Base-by-base conservation (phyloP, 2,113 vertebrate genomes). In the Gorsachius goisagi region DNA sequence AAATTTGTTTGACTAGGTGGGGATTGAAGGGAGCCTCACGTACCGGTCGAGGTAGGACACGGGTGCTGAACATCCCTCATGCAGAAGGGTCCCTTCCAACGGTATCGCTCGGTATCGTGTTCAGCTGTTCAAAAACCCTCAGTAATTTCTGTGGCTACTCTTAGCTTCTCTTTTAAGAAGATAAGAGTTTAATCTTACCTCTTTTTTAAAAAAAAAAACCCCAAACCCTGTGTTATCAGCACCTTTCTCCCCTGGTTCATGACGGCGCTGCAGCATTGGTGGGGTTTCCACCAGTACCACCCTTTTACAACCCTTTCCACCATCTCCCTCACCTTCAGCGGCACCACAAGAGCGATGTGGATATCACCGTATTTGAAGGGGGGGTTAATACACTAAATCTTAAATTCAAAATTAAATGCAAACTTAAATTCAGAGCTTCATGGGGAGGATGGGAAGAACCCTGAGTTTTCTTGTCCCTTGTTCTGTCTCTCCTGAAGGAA, bases 61-160 rank as follows among this genome's bases (percentile, higher is more conserved):
- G 2, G 7, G 8, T 3, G 11, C 8, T 21, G 41, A 24, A 26
- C 16, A 24, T 44, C 10, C 32, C 19, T 37, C 6, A 2, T 6
- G 21, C 32, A 12, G n/a, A 56, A 56, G 41, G 35, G 19, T 28
- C 68, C 32, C 69, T 50, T 44, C 35, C 63, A 7, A 33, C 1
- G 30, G 30, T 23, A 15, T 6, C 4, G 14, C n/a, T 37, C 28
- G 35, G 9, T 9, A 5, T n/a, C 20, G 23, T 33, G 22, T 47
- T 49, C 9, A 73, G 58, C 33, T 27, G 23, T 15, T 52, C 35
- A 47, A 37, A 39, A 19, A 2, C 26, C 33, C 27, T 33, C 50
- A 28, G 26, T 24, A 39, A 24, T 17, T 72, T 50, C 39, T 41
- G 39, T 10, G 24, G 26, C 47, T 47, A 12, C 17, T 67, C 26